Evolutionary conservation across 2,113 vertebrate species (phyloP).

Genomic region (Nicator chloris): DNA sequence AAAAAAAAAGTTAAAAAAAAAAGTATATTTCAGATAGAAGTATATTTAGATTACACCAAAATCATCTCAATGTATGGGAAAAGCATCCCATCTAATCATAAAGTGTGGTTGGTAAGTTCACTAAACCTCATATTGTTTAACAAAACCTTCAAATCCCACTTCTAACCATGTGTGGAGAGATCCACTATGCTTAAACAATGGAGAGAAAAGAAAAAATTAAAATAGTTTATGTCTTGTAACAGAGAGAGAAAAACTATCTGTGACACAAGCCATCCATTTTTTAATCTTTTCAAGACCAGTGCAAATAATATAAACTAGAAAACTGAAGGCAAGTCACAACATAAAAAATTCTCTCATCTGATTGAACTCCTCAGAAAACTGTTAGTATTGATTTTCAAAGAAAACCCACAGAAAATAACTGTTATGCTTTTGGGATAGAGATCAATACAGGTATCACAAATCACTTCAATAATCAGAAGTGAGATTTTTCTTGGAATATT

Average conservation of each 20-base stretch:
- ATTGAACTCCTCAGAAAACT: neutral
- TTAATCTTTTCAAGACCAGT: neutral
- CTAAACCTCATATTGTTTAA: neutral
- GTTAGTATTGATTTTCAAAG: conserved; percentile 6
- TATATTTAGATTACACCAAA: neutral
- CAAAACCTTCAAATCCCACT: neutral
- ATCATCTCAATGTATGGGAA: neutral
- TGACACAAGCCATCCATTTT: neutral
- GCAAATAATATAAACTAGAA: neutral
- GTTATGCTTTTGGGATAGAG: neutral
- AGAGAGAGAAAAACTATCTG: neutral
- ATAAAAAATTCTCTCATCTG: neutral
- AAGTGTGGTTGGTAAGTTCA: neutral
- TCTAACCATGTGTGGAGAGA: neutral
- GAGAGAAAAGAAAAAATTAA: neutral
- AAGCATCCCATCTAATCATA: neutral
- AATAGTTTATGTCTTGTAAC: neutral
- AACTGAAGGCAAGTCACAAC: neutral
- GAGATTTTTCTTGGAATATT: conserved; percentile 1
- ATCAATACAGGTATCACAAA: conserved; percentile 15
- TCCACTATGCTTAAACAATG: neutral
- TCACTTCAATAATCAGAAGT: neutral
- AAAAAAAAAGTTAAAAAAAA: too few species aligned
- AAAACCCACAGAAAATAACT: neutral
- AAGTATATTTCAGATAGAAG: neutral